These are phyloP conservation scores for Euphydryas editha DNA, from an alignment of 2,888 invertebrate species.

Conservation along the genomic window DNA sequence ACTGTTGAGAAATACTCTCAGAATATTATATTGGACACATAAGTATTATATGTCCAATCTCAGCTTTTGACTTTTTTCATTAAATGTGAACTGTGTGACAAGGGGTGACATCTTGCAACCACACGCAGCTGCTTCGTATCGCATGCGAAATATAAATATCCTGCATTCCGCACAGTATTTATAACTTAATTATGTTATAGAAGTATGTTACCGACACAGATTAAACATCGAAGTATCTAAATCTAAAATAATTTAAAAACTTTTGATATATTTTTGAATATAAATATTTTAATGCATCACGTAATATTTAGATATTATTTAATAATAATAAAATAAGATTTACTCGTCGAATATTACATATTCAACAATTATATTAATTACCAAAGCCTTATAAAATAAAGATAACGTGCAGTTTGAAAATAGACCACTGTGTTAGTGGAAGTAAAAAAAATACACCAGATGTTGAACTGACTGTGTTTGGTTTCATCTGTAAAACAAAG, in stretches of 20 bases:
- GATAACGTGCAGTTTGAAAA: conserved; percentile 47
- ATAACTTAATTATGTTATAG: conserved; percentile 29
- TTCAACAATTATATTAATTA: background rate
- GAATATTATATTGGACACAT: too few relatives aligned
- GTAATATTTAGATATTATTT: too few relatives aligned
- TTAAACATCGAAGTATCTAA: background rate
- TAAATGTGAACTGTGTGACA: conserved; percentile 63
- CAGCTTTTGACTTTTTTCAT: conserved; percentile 56
- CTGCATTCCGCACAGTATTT: conserved; percentile 31
- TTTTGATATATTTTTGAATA: too few relatives aligned
- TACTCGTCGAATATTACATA: background rate
- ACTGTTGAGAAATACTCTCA: too few relatives aligned
- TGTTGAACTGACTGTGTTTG: conserved; percentile 73
- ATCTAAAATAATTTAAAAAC: too few relatives aligned
- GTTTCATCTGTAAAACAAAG: conserved; percentile 80
- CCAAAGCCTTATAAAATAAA: conserved; percentile 12
- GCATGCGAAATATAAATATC: conserved; percentile 41
- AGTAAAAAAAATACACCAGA: conserved; percentile 79
- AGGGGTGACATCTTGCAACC: conserved; percentile 39
- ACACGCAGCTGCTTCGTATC: conserved; percentile 39
- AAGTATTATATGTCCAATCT: conserved; percentile 60
- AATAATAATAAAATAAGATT: too few relatives aligned
- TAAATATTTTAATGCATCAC: too few relatives aligned
- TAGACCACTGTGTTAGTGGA: conserved; percentile 57
- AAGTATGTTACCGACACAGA: conserved; percentile 1